Conservation (phyloP, 2,113 vertebrate genomes). For the Mustelus asterias region DNA sequence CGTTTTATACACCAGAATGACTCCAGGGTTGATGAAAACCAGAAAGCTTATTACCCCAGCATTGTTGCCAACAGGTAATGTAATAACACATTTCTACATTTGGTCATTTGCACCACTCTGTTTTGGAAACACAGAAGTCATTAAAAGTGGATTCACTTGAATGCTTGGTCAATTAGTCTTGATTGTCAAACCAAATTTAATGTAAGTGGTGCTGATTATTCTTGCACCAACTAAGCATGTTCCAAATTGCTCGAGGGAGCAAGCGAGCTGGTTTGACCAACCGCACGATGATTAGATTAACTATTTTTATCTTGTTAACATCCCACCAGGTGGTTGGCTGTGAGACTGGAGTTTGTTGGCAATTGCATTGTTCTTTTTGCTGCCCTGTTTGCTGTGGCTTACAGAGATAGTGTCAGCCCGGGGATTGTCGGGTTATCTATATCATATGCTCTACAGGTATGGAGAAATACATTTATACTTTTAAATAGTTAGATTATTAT, state of each 20-base stretch:
- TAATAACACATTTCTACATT: neutral
- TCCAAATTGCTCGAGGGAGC: neutral
- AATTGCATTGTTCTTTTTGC: slow-evolving; percentile 85
- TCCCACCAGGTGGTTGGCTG: slow-evolving; percentile 75
- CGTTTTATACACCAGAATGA: slow-evolving; percentile 82
- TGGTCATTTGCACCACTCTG: neutral
- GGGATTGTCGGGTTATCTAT: slow-evolving; percentile 86
- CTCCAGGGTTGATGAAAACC: slow-evolving; percentile 81
- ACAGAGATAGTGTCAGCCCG: slow-evolving; percentile 71
- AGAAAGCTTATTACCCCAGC: slow-evolving; percentile 89
- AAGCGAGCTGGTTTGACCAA: neutral
- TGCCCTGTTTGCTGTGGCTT: slow-evolving; percentile 76
- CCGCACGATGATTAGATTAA: neutral
- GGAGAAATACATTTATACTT: slow-evolving; percentile 21
- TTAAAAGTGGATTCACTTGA: neutral
- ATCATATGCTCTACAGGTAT: slow-evolving; percentile 89
- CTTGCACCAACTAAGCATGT: neutral
- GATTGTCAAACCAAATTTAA: neutral
- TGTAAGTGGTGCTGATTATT: neutral
- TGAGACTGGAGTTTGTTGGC: slow-evolving; percentile 86
- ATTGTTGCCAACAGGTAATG: slow-evolving; percentile 89
- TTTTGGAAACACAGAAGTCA: neutral
- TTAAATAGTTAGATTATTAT: neutral
- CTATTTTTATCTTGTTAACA: slow-evolving; percentile 20
- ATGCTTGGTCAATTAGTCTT: neutral